A percentile compares a stretch with the other conserved stretches of the same genome.
Conservation (phyloP, 2,888 invertebrate genomes). For the Drosophila paramelanica region DNA sequence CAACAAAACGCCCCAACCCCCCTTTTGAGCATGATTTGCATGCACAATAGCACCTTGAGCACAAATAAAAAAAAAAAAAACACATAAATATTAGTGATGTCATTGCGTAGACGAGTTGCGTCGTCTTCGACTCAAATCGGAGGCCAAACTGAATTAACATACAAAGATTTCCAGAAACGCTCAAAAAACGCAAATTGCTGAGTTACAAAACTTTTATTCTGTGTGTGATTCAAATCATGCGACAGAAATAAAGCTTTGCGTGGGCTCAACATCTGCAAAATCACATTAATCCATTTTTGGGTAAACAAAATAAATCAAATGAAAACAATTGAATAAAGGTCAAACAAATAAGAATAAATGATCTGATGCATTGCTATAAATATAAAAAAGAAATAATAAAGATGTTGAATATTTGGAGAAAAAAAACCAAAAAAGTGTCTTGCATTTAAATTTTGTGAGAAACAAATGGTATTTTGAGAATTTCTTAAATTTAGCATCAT, state of each 20-base stretch:
- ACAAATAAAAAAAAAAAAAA: conserved; percentile 13
- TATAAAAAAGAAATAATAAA: conserved; percentile 9
- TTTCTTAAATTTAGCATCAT: no score
- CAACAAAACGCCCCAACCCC: neutral
- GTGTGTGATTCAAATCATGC: conserved; percentile 7
- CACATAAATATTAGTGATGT: conserved; percentile 67
- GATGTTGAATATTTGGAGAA: neutral
- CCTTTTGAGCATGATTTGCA: conserved; percentile 16
- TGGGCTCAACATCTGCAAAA: conserved; percentile 38
- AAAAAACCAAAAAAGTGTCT: neutral
- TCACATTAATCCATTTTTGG: neutral
- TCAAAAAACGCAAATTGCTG: conserved; percentile 18
- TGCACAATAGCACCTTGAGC: conserved; percentile 31
- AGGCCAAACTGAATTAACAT: conserved; percentile 68
- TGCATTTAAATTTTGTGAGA: neutral
- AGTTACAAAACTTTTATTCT: conserved; percentile 5
- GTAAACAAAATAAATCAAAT: conserved; percentile 13
- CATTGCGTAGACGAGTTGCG: conserved; percentile 52
- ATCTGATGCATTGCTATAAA: conserved; percentile 15
- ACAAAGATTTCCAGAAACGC: conserved; percentile 23
- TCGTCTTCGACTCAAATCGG: conserved; percentile 10
- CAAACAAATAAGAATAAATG: neutral
- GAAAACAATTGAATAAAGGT: conserved; percentile 16
- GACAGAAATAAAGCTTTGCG: conserved; percentile 40
- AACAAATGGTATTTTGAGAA: no score